These are phyloP conservation scores for Thera britannica DNA, from an alignment of 2,888 invertebrate species.

Conservation along the genomic window DNA sequence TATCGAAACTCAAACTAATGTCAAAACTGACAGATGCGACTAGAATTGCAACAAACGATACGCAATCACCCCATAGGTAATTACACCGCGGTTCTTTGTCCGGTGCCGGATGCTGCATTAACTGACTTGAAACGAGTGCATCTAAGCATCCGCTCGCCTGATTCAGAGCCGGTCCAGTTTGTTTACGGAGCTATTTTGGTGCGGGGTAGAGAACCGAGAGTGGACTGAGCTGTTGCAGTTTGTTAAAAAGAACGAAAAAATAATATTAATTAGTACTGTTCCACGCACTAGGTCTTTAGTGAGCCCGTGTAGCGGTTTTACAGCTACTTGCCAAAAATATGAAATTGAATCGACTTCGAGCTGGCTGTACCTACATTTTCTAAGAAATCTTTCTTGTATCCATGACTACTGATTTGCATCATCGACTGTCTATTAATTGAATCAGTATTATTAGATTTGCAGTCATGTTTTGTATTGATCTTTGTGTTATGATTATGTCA, in stretches of 20 bases:
- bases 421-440: conserved; percentile 14
- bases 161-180: conserved; percentile 54
- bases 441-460: conserved; percentile 17
- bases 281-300: no score
- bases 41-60: no score
- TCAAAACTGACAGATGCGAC: no score
- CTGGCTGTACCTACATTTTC: conserved; percentile 1
- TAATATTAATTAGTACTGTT: background rate
- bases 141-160: conserved; percentile 59
- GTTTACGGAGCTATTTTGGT: conserved; percentile 73
- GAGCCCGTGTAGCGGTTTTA: no score
- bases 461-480: conserved; percentile 20
- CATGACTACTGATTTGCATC: conserved; percentile 9
- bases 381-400: conserved; percentile 6
- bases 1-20: no score
- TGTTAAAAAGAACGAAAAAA: background rate
- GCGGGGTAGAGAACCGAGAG: conserved; percentile 38
- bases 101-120: conserved; percentile 55
- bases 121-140: conserved; percentile 55
- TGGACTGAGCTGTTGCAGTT: conserved; percentile 3
- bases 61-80: conserved; percentile 18
- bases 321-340: no score
- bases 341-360: no score
- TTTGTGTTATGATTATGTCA: conserved; percentile 23
- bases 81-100: conserved; percentile 36